These are phyloP conservation scores for Lepidurus couesii DNA, from an alignment of 1,140 invertebrate species.

Conservation along the genomic window DNA sequence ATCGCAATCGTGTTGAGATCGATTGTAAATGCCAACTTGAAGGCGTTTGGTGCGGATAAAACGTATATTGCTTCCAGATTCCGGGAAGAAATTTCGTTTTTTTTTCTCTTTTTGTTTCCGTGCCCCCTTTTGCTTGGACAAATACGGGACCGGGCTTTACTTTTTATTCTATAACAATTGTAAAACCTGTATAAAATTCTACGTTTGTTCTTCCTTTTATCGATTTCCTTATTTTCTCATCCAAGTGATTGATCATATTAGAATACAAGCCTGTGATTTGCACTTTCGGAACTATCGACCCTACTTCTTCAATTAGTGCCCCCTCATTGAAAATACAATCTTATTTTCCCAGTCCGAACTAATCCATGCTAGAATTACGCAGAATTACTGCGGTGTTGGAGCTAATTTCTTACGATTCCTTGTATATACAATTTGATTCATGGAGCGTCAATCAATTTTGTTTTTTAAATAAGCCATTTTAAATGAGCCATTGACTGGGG, in stretches of 20 bases:
- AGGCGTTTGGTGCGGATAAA: background rate
- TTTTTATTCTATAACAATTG: background rate
- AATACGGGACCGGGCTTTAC: background rate
- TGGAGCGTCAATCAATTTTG: background rate
- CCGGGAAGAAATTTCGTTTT: background rate
- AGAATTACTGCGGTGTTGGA: background rate
- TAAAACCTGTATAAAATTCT: background rate
- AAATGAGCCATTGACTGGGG: background rate
- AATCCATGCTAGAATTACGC: background rate
- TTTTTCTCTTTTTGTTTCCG: background rate
- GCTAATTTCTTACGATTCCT: background rate
- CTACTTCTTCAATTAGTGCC: background rate
- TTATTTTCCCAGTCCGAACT: background rate
- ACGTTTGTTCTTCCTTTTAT: background rate
- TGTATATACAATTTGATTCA: background rate
- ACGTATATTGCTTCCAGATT: background rate
- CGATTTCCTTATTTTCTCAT: background rate
- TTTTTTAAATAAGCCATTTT: background rate
- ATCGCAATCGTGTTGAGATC: background rate
- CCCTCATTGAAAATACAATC: background rate
- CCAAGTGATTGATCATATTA: background rate
- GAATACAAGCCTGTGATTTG: slow-evolving; percentile 17
- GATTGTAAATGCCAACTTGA: background rate
- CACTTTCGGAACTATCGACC: background rate
- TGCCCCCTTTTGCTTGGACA: background rate